Evolutionary conservation across 2,888 invertebrate genomes (phyloP).

Genomic region (Erebia aethiops): DNA sequence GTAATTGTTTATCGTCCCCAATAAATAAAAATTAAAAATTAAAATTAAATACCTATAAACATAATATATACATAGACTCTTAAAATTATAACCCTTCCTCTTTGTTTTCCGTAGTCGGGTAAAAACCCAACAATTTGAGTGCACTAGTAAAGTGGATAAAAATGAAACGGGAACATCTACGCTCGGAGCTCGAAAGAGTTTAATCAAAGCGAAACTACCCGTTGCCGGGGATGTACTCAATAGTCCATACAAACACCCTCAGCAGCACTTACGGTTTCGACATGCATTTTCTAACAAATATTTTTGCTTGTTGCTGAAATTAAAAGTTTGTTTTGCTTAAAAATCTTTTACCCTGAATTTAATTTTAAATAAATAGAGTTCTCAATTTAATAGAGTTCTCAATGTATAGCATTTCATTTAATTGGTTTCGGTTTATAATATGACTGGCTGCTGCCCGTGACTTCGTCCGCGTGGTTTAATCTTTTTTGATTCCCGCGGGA

Average conservation of each 20-base stretch:
- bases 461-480: too few relatives aligned
- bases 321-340: not conserved
- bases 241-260: conserved; percentile 53
- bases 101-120: not conserved
- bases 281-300: not conserved
- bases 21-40: too few relatives aligned
- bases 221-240: conserved; percentile 65
- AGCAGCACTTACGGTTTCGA: conserved; percentile 1
- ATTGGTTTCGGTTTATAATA: too few relatives aligned
- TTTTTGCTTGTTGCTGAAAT: not conserved
- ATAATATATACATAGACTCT: too few relatives aligned
- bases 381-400: too few relatives aligned
- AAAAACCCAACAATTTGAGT: conserved; percentile 39
- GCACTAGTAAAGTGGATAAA: conserved; percentile 60
- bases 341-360: not conserved
- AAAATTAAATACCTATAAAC: too few relatives aligned
- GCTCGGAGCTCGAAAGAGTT: conserved; percentile 63
- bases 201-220: conserved; percentile 69
- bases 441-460: too few relatives aligned
- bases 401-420: too few relatives aligned
- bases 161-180: conserved; percentile 58
- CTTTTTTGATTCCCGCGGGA: too few relatives aligned
- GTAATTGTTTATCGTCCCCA: too few relatives aligned
- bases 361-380: too few relatives aligned
- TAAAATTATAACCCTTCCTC: not conserved